A percentile compares a stretch with the other conserved stretches of the same genome.
Conservation (phyloP, 2,113 vertebrate species). For the Verasper variegatus region DNA sequence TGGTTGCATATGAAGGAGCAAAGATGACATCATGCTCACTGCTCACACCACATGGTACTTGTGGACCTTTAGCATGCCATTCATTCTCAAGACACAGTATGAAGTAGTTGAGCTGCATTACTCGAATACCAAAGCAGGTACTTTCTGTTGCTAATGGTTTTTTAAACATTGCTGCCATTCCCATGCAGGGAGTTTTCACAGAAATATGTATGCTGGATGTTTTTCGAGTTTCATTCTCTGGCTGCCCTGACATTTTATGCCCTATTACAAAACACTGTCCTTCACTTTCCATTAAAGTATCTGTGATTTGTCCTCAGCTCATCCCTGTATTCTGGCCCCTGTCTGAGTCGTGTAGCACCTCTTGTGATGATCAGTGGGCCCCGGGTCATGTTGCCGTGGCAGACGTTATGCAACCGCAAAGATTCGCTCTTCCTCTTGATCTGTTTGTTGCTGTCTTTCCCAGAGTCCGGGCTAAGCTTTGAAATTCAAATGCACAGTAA, state of each 20-base stretch:
- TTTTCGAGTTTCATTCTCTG: conserved; percentile 17
- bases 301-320: conserved; percentile 24
- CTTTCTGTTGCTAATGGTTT: conserved; percentile 26
- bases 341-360: conserved; percentile 14
- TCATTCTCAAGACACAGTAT: conserved; percentile 26
- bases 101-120: conserved; percentile 34
- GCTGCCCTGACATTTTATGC: conserved; percentile 47
- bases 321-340: conserved; percentile 16
- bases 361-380: neutral
- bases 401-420: conserved; percentile 29
- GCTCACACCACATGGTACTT: neutral
- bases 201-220: neutral
- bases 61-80: conserved; percentile 20
- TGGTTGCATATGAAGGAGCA: neutral
- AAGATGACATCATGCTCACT: conserved; percentile 15
- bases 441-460: conserved; percentile 21
- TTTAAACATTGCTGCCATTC: conserved; percentile 5
- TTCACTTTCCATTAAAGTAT: conserved; percentile 41
- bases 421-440: conserved; percentile 6
- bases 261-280: conserved; percentile 23
- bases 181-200: conserved; percentile 29
- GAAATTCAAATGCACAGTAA: conserved; percentile 38
- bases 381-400: conserved; percentile 21
- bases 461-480: conserved; percentile 32
- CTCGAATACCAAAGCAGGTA: conserved; percentile 12